Conservation (phyloP, 2,113 vertebrate species). For the Ovis canadensis region DNA sequence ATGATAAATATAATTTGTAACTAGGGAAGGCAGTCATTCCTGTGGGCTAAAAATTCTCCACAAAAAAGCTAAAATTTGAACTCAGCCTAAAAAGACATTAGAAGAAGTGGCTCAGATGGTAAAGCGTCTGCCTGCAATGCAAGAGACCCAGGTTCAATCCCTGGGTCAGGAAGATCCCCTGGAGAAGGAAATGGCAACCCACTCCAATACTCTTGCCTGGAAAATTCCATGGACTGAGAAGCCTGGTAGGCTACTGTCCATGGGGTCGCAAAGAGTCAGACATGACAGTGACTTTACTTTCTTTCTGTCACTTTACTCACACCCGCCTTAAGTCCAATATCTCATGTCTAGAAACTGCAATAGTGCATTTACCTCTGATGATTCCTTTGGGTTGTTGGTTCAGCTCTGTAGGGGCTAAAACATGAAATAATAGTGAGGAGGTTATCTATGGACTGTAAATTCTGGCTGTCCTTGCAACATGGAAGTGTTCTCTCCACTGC, state of each 20-base stretch:
- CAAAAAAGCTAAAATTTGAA: neutral
- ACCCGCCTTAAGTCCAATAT: accelerated
- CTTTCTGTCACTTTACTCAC: neutral
- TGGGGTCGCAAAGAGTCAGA: neutral
- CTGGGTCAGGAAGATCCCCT: neutral
- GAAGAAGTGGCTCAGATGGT: neutral
- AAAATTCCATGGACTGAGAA: neutral
- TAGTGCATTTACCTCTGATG: too few relatives aligned
- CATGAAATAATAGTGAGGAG: neutral
- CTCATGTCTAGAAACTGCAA: neutral
- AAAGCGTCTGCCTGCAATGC: accelerated
- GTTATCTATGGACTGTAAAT: neutral
- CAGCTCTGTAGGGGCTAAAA: neutral
- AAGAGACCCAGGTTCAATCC: neutral
- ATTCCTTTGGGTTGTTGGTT: neutral
- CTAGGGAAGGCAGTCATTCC: neutral
- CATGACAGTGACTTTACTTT: neutral
- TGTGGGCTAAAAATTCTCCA: neutral
- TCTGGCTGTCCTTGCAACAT: neutral
- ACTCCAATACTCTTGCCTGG: neutral
- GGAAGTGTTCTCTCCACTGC: neutral
- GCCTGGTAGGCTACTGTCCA: neutral
- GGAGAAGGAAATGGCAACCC: neutral
- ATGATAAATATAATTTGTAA: neutral
- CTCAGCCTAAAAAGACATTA: neutral